Percentiles rank a stretch among this genome's conserved stretches.
Evolutionary conservation across 2,113 vertebrate species (phyloP).

Genomic region (Haplotaxodon microlepis): DNA sequence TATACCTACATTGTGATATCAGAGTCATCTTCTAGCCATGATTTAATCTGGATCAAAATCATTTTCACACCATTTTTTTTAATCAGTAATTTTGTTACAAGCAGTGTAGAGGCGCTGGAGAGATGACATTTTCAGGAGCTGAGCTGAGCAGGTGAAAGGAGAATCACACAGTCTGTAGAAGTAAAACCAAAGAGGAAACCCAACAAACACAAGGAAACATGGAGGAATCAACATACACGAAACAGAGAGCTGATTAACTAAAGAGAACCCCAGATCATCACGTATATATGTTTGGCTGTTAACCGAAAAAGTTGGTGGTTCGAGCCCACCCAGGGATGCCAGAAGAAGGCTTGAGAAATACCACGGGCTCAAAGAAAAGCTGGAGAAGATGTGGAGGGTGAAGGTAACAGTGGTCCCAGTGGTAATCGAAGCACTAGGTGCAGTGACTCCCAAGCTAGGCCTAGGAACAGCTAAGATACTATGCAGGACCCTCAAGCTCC

Average conservation of each 20-base stretch:
- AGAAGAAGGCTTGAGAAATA: not conserved
- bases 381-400: not conserved
- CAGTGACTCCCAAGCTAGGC: not conserved
- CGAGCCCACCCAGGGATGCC: slow-evolving; percentile 57
- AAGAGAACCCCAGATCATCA: not conserved
- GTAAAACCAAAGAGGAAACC: not conserved
- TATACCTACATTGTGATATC: not conserved
- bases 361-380: accelerated
- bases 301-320: slow-evolving; percentile 55
- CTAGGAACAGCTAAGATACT: not conserved
- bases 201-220: not conserved
- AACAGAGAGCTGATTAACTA: not conserved
- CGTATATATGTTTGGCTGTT: not conserved
- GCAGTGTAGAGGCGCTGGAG: not conserved
- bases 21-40: not conserved
- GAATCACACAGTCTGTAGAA: not conserved
- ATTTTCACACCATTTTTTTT: not conserved
- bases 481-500: not conserved
- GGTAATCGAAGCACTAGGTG: not conserved
- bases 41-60: not conserved
- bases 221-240: not conserved
- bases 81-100: not conserved
- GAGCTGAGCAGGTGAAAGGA: not conserved
- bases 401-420: not conserved
- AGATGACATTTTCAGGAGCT: not conserved